Evolutionary conservation across 1,140 invertebrate genomes (phyloP), one percentile per base, ranked within the genome.

Genomic region (Pachypsylla venusta): DNA sequence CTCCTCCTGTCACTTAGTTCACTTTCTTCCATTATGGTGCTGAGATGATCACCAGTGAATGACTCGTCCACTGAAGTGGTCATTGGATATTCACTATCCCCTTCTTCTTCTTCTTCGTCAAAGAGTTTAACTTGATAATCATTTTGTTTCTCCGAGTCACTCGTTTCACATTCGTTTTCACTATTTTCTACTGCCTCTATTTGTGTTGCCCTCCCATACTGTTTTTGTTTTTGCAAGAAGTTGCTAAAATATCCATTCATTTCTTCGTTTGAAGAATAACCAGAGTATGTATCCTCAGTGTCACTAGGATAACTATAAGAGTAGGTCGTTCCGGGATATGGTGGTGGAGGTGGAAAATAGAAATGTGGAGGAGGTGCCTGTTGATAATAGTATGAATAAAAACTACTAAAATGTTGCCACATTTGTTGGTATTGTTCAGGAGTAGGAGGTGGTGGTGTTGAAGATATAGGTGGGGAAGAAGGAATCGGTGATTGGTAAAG

Each of bases 371-470:
- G 42, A 48, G 42, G 42, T n/a, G n/a, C n/a, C 22, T 48, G 42
- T n/a, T 48, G 42, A 19, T 48, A 48, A 22, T 48, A 48, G 22
- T 48, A 48, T n/a, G 42, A n/a, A 48, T 48, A 48, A n/a, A 48
- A 48, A 22, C 22, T 48, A n/a, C 22, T 48, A 22, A 48, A 48
- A 48, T 48, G 42, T 5, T 48, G 42, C 42, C 42, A 48, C 42
- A 48, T 48, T 22, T 48, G 42, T 22, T 48, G 42, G n/a, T 48
- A 48, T 48, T 48, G 42, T n/a, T 48, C 42, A 10, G 42, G 42
- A 19, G 42, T 48, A 10, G 42, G 42, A 5, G 42, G 42, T 19
- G 42, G 42, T 10, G 42, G 16, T 7, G 22, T 22, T 19, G 42
- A 22, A 22, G 42, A 22, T 19, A 22, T n/a, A 48, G 42, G 16